Base-by-base conservation (phyloP, 2,797 vertebrate genomes). In the Pteronotus mesoamericanus region DNA sequence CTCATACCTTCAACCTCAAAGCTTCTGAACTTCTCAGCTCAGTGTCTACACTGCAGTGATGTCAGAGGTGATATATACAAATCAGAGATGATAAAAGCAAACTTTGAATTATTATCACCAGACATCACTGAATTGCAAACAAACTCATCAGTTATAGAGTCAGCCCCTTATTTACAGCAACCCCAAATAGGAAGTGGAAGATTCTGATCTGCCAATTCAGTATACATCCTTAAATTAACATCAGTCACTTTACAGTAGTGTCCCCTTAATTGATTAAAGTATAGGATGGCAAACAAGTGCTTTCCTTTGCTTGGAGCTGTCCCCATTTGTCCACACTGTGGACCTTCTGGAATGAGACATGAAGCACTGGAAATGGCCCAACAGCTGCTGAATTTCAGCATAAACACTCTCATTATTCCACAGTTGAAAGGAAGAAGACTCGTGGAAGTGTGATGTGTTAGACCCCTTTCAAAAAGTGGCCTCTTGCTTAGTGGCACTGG, bases 271-370 rank as follows among this genome's bases (percentile, higher is more conserved):
- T 98, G 98, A 98, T 98, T 98, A 97, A 98, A 98, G 96, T 93
- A 89, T 98, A 96, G 92, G 97, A 95, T 98, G 98, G 97, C 95
- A 98, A 98, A 98, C 97, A 98, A 98, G 95, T 97, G 95, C 96
- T 98, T 98, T 98, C 96, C 95, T 97, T 96, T 96, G 95, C 95
- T 97, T 98, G 97, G 96, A 98, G 97, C 98, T 98, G 98, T 97
- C 96, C 94, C 96, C 97, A 96, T 97, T 98, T 97, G 97, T 98
- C 97, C 97, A 97, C 97, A 96, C 97, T 97, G 97, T 97, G 97
- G 98, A 97, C 97, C 96, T 98, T 98, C 97, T 97, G 97, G 98
- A 98, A 98, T 97, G 97, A 98, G 98, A 98, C 96, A 98, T 82
- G 89, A 98, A 97, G 95, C 97, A 98, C 97, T 90, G 24, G 97